phyloP scores from a whole-genome alignment of 1,140 invertebrate genomes.

The Drosophila sp. region DNA sequence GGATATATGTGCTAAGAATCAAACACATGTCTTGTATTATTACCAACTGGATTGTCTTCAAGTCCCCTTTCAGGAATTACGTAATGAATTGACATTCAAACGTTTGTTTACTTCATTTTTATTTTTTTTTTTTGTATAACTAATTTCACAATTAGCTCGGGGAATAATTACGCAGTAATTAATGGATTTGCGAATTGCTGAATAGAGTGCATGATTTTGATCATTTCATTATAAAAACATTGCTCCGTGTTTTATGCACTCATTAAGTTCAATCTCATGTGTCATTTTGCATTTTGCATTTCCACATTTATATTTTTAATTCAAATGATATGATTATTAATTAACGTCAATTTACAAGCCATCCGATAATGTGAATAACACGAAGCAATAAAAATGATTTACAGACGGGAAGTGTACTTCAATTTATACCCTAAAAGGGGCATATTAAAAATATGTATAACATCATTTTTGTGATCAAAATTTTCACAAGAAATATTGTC shows the following conservation, averaged over 20 bases:
- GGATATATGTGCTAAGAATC: slow-evolving; percentile 1
- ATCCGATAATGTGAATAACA: background rate
- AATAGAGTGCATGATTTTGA: background rate
- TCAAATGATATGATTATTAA: slow-evolving; percentile 2
- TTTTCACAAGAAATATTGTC: too few species aligned
- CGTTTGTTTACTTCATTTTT: too few species aligned
- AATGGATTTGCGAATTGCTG: background rate
- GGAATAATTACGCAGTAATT: background rate
- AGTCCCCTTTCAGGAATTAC: background rate
- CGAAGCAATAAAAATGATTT: background rate
- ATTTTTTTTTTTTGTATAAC: background rate
- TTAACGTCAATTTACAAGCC: background rate
- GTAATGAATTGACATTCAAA: background rate
- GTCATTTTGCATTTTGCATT: slow-evolving; percentile 1
- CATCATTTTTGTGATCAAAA: too few species aligned
- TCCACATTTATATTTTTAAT: slow-evolving; percentile 5
- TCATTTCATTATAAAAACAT: background rate
- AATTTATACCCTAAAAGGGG: background rate
- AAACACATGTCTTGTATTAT: background rate
- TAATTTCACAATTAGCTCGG: background rate
- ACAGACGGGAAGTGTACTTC: background rate
- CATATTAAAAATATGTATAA: background rate
- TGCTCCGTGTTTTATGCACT: background rate
- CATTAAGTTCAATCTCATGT: slow-evolving; percentile 1
- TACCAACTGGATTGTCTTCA: background rate